phyloP scores from a whole-genome alignment of 2,113 vertebrate species.

The Pseudonaja textilis region DNA sequence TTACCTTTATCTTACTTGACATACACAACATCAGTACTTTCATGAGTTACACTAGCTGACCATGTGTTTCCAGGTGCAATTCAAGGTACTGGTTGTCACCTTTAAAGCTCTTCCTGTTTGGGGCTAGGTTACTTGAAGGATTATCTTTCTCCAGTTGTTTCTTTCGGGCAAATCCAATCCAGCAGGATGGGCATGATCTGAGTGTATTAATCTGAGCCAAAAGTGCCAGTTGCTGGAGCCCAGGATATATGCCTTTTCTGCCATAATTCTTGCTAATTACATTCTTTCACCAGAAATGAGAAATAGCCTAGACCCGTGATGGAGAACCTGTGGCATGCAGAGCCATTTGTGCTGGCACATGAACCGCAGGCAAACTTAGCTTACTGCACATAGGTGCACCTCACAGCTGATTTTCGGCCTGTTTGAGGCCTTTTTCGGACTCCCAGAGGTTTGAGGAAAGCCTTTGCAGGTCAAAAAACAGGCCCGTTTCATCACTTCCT shows the following conservation, averaged over 20 bases:
- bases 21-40: neutral
- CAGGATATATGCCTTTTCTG: neutral
- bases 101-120: neutral
- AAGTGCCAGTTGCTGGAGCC: neutral
- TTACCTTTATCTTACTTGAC: neutral
- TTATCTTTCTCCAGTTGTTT: neutral
- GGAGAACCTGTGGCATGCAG: too few species aligned
- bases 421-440: too few species aligned
- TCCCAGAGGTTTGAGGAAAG: too few species aligned
- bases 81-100: neutral
- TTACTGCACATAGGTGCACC: too few species aligned
- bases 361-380: too few species aligned
- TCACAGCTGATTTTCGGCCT: too few species aligned
- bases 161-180: neutral
- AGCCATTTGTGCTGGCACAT: too few species aligned
- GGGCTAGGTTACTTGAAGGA: neutral
- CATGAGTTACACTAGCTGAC: neutral
- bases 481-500: too few species aligned
- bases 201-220: neutral
- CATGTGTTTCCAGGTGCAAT: neutral
- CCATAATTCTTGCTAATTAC: neutral
- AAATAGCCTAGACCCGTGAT: neutral
- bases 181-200: neutral
- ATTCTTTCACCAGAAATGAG: neutral
- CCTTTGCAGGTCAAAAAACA: too few species aligned